Evolutionary conservation across 1,140 invertebrate species (phyloP).

Genomic region (Neelides sp.): DNA sequence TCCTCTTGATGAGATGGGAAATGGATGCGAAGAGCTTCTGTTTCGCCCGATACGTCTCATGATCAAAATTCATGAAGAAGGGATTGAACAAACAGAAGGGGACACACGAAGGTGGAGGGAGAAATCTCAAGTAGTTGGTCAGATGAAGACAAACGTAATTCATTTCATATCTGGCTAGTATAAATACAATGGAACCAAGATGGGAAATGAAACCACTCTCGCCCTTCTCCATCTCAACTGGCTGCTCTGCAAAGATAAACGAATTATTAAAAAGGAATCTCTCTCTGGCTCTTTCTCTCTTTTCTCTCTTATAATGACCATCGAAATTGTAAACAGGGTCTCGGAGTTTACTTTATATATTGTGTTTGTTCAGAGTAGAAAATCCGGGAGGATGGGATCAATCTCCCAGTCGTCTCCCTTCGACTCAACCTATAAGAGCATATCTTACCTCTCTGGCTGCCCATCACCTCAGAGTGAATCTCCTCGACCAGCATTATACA

Average conservation of each 20-base stretch:
- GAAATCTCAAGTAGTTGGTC: neutral
- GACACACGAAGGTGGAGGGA: slow-evolving; percentile 2
- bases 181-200: neutral
- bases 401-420: slow-evolving; percentile 10
- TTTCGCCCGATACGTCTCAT: slow-evolving; percentile 5
- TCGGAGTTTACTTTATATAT: slow-evolving; percentile 24
- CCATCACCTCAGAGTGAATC: neutral
- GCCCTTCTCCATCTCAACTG: neutral
- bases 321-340: slow-evolving; percentile 25
- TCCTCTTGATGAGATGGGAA: neutral
- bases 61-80: slow-evolving; percentile 27
- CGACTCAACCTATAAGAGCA: neutral
- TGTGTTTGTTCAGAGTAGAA: slow-evolving; percentile 21
- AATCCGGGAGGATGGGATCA: slow-evolving; percentile 8
- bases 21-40: neutral
- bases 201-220: neutral
- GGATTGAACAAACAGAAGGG: slow-evolving; percentile 21
- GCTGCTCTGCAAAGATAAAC: slow-evolving; percentile 26
- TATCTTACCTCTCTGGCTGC: neutral
- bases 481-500: neutral
- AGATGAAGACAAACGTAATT: neutral
- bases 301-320: slow-evolving; percentile 19
- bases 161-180: neutral
- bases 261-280: slow-evolving; percentile 28
- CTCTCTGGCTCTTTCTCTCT: slow-evolving; percentile 2